phyloP scores from a whole-genome alignment of 1,140 invertebrate species.

The Heliconius hermathena region DNA sequence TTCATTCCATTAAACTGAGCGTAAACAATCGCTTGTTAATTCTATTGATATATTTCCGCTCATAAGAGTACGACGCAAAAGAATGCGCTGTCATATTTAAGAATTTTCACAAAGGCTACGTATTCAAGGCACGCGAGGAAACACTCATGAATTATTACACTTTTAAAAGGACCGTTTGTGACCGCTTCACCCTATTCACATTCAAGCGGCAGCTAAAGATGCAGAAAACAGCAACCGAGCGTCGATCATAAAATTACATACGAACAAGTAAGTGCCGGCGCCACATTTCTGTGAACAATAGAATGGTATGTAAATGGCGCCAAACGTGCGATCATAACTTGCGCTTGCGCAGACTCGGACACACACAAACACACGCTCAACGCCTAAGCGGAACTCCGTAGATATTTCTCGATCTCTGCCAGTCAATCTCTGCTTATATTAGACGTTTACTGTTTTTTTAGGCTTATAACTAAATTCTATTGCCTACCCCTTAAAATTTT shows the following conservation, averaged over 20 bases:
- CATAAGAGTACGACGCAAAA: conserved; percentile 38
- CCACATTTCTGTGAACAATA: conserved; percentile 77
- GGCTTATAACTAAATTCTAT: not conserved
- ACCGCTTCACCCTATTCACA: conserved; percentile 57
- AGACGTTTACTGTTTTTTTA: not conserved
- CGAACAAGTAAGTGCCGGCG: conserved; percentile 66
- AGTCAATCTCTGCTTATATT: not conserved
- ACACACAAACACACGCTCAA: not conserved
- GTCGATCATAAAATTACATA: conserved; percentile 74
- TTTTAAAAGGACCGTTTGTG: conserved; percentile 59
- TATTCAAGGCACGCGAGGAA: conserved; percentile 57
- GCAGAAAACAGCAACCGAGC: conserved; percentile 63
- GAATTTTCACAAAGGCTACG: conserved; percentile 50
- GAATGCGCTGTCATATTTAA: conserved; percentile 52
- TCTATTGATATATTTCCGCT: conserved; percentile 55
- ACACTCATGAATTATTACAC: conserved; percentile 68
- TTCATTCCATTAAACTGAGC: conserved; percentile 16
- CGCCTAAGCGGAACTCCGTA: not conserved
- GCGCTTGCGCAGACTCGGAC: conserved; percentile 43
- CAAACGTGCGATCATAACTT: conserved; percentile 67
- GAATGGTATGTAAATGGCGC: conserved; percentile 70
- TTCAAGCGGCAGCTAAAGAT: conserved; percentile 58
- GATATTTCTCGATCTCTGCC: not conserved
- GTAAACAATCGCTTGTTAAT: conserved; percentile 54
- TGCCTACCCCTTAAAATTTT: too few species aligned